Base-by-base conservation (phyloP, 2,888 invertebrate genomes). In the Cryptocheilus praepositus region DNA sequence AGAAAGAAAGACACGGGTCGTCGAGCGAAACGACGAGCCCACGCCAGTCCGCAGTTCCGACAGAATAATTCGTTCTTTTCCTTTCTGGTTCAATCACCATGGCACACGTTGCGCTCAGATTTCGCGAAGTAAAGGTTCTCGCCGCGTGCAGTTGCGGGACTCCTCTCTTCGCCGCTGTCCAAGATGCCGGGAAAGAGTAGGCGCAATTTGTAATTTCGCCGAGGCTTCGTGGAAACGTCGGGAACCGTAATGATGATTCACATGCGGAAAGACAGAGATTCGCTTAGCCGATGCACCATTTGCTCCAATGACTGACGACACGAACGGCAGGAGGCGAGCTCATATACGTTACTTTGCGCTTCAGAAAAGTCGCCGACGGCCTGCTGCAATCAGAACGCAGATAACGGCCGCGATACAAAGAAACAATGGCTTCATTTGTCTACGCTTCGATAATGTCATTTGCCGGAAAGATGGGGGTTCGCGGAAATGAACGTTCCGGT, bases 1-100 rank as follows among this genome's bases (percentile, higher is more conserved):
- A 61, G 67, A 60, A 53, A 56, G 63, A 61, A 61, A 64, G 64
- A 67, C 61, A 74, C 64, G 70, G 64, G 67, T 64, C 65, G 57
- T 59, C 61, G 76, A 73, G 68, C 73, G 73, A 76, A 67, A 68
- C 73, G 73, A 73, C 76, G 36, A 36, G 36, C 36, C 36, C 36
- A 36, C 36, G 63, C 65, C 57, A 55, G 61, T 16, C 8, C 52
- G 55, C 25, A 22, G 52, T 76, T 77, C 77, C 76, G 76, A 76
- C 79, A 77, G 76, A 58, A 76, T 77, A 77, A 77, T 77, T 76
- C 70, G 73, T 71, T 68, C 78, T 73, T 76, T 78, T 76, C 67
- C 70, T 74, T 70, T 77, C 70, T 56, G 45, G 22, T 60, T 53
- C 68, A 56, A 46, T 44, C 59, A 64, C 45, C 58, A 56, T 61